Base-by-base conservation (phyloP, 2,113 vertebrate genomes). In the Platichthys flesus region DNA sequence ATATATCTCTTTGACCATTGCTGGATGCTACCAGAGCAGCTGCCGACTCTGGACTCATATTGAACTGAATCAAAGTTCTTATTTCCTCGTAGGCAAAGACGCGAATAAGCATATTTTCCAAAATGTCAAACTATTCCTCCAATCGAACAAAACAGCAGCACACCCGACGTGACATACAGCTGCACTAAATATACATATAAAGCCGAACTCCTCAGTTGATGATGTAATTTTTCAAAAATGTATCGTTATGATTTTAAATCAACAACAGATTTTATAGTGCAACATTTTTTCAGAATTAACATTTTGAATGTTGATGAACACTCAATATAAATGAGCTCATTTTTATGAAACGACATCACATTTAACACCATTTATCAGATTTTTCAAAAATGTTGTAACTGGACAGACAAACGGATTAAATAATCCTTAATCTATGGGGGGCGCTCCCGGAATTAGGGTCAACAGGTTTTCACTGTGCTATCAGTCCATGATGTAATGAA, bases 401-500 rank as follows among this genome's bases (percentile, higher is more conserved):
- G 26, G 68, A 86, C 82, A 78, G 73, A 90, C 76, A 76, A 80
- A 57, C 70, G 73, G 76, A 83, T 82, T 75, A 49, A 69, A 84
- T 66, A 67, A 82, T 86, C 69, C 79, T 90, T 83, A 54, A 68
- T 85, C 83, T 90, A 85, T 31, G 74, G 56, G 67, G 82, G 78
- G 76, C 37, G 26, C 85, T 76, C 71, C 86, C 73, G 87, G 89
- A 80, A 76, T 89, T 88, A 82, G 91, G 86, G 91, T 91, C 85
- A 40, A 85, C 85, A 89, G 87, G 89, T 90, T 87, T 90, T 80
- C 85, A 81, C 63, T 75, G 86, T 76, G 78, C 77, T 74, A 28
- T 58, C 20, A 28, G 66, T 70, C 47, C 4, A 28, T 20, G 40
- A 20, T 67, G 21, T 23, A 45, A n/a, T 13, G 49, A 26, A 1